Conservation (phyloP, 2,888 invertebrate genomes). For the Chrysopilus asiliformis region DNA sequence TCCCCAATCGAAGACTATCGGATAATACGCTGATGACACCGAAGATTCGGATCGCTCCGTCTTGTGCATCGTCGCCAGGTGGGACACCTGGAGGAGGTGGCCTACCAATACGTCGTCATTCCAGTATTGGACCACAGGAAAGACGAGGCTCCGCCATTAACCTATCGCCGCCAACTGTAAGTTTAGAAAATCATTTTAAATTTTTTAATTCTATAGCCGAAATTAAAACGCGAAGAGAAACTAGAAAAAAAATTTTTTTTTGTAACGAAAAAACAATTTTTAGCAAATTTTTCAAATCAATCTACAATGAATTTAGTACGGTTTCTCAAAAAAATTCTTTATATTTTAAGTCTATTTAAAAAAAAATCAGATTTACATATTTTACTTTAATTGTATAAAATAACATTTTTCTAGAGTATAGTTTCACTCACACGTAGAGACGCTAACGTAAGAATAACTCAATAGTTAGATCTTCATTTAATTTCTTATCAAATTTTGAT, state of each 20-base stretch:
- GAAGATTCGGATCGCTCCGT: conserved; percentile 77
- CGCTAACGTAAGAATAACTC: no score
- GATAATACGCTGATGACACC: conserved; percentile 88
- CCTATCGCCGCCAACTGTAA: conserved; percentile 80
- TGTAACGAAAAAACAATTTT: no score
- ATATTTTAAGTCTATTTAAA: no score
- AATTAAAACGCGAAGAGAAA: neutral
- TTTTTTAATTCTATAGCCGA: conserved; percentile 6
- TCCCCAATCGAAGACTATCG: conserved; percentile 75
- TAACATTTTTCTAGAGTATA: no score
- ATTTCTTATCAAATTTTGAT: no score
- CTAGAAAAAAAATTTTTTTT: neutral
- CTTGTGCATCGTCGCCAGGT: conserved; percentile 73
- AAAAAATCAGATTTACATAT: no score
- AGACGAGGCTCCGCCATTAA: conserved; percentile 71
- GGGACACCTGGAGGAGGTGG: conserved; percentile 56
- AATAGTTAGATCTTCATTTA: no score
- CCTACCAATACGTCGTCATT: conserved; percentile 75
- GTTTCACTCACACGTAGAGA: no score
- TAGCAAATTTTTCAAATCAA: neutral
- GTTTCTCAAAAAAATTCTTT: no score
- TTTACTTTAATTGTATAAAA: no score
- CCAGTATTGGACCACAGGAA: conserved; percentile 83
- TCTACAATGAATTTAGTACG: no score
- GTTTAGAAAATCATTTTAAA: conserved; percentile 25